These are phyloP conservation scores for Triops longicaudatus DNA, from an alignment of 1,140 invertebrate species.

Conservation along the genomic window DNA sequence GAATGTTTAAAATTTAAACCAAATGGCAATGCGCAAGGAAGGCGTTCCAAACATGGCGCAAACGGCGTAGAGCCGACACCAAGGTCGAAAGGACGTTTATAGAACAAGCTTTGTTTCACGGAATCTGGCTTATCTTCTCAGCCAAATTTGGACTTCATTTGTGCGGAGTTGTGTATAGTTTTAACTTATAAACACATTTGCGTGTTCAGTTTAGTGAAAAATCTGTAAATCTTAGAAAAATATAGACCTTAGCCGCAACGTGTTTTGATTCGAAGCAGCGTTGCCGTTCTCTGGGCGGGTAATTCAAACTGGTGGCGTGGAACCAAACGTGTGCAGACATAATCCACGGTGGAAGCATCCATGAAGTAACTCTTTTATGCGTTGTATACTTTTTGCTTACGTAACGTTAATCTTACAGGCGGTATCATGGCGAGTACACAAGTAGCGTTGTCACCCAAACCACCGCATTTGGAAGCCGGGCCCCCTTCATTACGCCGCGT, in stretches of 20 bases:
- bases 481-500: neutral
- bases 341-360: neutral
- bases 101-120: neutral
- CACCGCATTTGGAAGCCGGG: neutral
- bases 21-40: neutral
- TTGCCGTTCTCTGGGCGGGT: neutral
- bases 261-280: neutral
- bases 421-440: neutral
- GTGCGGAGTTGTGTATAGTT: neutral
- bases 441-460: neutral
- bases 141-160: neutral
- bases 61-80: constrained; percentile 8
- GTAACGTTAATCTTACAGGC: neutral
- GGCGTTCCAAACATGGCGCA: constrained; percentile 13
- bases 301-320: neutral
- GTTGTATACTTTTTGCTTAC: neutral
- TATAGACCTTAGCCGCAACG: neutral
- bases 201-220: neutral
- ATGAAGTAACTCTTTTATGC: neutral
- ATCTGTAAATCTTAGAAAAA: neutral
- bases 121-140: neutral
- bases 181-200: neutral
- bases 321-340: too few species aligned
- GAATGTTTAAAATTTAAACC: neutral
- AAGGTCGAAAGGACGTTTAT: constrained; percentile 1